Conservation (phyloP, 2,113 vertebrate species). For the Equus przewalskii region DNA sequence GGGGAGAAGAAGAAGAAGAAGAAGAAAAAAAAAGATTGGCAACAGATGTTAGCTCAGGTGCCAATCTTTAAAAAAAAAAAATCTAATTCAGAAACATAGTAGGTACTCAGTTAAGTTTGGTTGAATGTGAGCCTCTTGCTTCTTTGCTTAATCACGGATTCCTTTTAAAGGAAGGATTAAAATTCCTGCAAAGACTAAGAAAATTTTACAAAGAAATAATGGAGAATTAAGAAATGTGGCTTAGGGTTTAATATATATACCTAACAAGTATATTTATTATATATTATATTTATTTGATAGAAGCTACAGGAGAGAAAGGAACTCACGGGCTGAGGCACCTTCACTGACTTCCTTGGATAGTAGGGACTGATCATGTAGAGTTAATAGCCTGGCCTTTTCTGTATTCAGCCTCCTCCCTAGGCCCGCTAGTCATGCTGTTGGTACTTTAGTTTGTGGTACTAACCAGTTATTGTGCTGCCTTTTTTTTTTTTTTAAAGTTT, state of each 20-base stretch:
- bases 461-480: not conserved
- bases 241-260: not conserved
- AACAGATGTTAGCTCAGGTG: too few relatives aligned
- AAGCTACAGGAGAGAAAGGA: not conserved
- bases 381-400: not conserved
- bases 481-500: not conserved
- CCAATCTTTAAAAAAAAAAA: not conserved
- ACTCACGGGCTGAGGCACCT: not conserved
- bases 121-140: not conserved
- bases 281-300: conserved; percentile 16
- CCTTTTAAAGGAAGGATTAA: conserved; percentile 16
- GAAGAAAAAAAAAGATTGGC: too few relatives aligned
- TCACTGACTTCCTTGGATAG: conserved; percentile 16
- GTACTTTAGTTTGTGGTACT: not conserved
- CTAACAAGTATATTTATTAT: conserved; percentile 30
- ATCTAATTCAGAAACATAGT: conserved; percentile 31
- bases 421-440: not conserved
- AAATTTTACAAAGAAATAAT: conserved; percentile 44
- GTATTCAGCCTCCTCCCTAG: not conserved
- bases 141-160: conserved; percentile 35
- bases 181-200: not conserved
- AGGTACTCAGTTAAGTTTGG: conserved; percentile 19
- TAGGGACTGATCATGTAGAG: not conserved
- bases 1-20: too few relatives aligned
- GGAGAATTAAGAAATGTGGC: conserved; percentile 21